Percentiles rank a stretch among this genome's conserved stretches.
phyloP scores from a whole-genome alignment of 1,140 invertebrate species.

The Drosophila ananassae region DNA sequence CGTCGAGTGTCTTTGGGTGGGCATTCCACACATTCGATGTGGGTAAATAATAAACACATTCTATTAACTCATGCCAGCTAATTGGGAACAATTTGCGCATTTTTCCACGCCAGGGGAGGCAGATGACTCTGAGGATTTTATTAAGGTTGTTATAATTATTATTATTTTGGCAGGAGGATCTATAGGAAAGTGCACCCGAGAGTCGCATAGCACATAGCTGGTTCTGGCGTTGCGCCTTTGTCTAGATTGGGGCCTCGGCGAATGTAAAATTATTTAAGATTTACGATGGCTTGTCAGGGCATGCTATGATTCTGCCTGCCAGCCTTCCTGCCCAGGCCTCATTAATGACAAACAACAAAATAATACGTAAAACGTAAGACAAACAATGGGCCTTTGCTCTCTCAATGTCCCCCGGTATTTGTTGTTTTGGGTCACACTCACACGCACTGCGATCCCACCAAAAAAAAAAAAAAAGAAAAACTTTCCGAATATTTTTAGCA shows the following conservation, averaged over 20 bases:
- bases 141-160: background rate
- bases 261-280: conserved; percentile 62
- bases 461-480: conserved; percentile 7
- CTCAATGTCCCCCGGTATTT: conserved; percentile 46
- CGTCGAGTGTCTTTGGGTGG: conserved; percentile 42
- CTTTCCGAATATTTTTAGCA: conserved; percentile 65
- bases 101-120: conserved; percentile 16
- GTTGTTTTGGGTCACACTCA: conserved; percentile 57
- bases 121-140: conserved; percentile 5
- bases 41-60: conserved; percentile 56
- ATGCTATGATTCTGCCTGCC: conserved; percentile 29
- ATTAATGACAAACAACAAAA: conserved; percentile 58
- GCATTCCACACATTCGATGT: conserved; percentile 36
- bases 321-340: conserved; percentile 29
- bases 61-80: conserved; percentile 51
- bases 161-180: background rate
- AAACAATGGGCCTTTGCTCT: conserved; percentile 51
- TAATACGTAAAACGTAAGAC: conserved; percentile 18
- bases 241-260: conserved; percentile 22
- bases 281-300: conserved; percentile 52
- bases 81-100: conserved; percentile 44
- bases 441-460: conserved; percentile 2
- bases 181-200: conserved; percentile 20
- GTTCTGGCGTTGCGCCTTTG: conserved; percentile 27
- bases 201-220: background rate